Conservation (phyloP, 2,797 vertebrate genomes). For the Dendrocincla fuliginosa region DNA sequence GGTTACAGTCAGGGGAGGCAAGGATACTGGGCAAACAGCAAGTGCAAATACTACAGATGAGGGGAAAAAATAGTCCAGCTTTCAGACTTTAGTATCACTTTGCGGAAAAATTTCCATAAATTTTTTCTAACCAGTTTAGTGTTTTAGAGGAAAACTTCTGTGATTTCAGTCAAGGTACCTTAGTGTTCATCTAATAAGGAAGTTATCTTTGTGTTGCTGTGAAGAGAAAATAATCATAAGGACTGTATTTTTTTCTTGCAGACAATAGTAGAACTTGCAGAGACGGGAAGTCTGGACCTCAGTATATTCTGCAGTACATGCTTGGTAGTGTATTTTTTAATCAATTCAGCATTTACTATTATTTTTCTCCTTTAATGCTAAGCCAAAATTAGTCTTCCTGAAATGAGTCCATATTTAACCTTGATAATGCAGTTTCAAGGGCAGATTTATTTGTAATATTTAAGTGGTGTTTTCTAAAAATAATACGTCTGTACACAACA, state of each 20-base stretch:
- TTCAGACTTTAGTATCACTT: not conserved
- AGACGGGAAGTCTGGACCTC: slow-evolving; percentile 95
- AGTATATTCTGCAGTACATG: slow-evolving; percentile 99
- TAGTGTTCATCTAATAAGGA: not conserved
- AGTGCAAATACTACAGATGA: not conserved
- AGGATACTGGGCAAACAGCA: not conserved
- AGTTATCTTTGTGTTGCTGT: not conserved
- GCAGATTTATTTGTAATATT: not conserved
- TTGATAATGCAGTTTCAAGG: not conserved
- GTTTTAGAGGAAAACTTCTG: not conserved
- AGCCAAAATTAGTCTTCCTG: not conserved
- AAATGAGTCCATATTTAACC: not conserved
- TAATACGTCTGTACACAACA: not conserved
- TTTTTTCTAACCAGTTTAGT: not conserved
- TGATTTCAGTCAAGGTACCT: not conserved
- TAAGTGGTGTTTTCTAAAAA: not conserved
- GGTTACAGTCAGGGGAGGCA: not conserved
- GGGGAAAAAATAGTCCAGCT: not conserved
- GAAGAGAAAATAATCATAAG: not conserved
- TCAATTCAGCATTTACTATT: not conserved
- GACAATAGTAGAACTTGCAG: slow-evolving; percentile 99
- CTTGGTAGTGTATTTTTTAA: slow-evolving; percentile 83
- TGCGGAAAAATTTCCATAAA: not conserved
- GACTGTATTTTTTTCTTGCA: slow-evolving; percentile 60
- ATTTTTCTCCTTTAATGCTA: not conserved